phyloP scores from a whole-genome alignment of 2,113 vertebrate genomes.

The Colaptes auratus region DNA sequence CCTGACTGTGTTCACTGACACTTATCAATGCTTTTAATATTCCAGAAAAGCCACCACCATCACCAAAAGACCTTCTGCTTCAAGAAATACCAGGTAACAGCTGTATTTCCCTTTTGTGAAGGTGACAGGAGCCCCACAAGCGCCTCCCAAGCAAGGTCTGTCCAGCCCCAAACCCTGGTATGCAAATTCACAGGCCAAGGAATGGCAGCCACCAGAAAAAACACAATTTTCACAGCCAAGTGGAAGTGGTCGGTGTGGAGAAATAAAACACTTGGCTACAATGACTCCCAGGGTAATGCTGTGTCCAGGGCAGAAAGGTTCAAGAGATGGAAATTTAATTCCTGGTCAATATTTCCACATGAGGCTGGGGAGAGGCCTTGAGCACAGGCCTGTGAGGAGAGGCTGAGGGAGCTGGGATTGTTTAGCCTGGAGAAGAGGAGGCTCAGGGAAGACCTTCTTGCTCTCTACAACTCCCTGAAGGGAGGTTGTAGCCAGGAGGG shows the following conservation, averaged over 20 bases:
- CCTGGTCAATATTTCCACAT: neutral
- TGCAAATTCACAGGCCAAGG: neutral
- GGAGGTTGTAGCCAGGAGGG: no score
- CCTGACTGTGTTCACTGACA: neutral
- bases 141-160: neutral
- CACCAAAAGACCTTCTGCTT: neutral
- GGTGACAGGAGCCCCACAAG: neutral
- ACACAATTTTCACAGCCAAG: fast-evolving
- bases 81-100: neutral
- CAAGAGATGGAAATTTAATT: neutral
- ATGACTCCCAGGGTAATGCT: neutral
- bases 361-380: no score
- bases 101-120: neutral
- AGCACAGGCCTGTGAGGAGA: no score
- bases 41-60: neutral
- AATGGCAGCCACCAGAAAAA: neutral
- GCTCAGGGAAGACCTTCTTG: no score
- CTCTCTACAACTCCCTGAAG: no score
- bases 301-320: neutral
- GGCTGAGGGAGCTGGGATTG: no score
- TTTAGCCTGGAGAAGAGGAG: no score
- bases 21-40: neutral
- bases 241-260: neutral
- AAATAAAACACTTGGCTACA: neutral
- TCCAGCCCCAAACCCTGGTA: neutral